These are phyloP conservation scores for Melopsittacus undulatus DNA, from an alignment of 2,797 vertebrate species.

Conservation along the genomic window DNA sequence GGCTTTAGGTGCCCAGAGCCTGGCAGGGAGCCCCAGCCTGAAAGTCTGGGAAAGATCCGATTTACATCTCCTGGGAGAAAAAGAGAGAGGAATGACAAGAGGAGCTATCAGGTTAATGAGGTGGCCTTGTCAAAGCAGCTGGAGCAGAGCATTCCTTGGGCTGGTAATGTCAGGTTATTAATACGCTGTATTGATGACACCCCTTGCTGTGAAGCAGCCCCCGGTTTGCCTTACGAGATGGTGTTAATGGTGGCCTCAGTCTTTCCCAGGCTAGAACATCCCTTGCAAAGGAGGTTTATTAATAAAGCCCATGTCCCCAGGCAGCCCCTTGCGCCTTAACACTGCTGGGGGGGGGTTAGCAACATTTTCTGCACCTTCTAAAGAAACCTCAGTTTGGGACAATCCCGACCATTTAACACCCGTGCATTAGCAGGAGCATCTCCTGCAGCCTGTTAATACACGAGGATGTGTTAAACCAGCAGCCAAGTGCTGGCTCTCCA, in stretches of 20 bases:
- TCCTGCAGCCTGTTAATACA: background rate
- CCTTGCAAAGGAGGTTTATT: background rate
- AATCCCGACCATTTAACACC: background rate
- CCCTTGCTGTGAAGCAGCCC: background rate
- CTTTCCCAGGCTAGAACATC: background rate
- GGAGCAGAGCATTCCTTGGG: background rate
- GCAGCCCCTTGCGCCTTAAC: background rate
- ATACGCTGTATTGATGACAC: background rate
- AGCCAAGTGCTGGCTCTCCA: background rate
- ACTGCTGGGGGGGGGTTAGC: background rate
- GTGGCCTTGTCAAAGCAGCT: background rate
- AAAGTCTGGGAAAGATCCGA: background rate
- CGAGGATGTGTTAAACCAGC: background rate
- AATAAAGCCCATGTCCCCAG: background rate
- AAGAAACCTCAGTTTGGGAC: background rate
- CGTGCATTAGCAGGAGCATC: accelerated
- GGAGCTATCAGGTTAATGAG: background rate
- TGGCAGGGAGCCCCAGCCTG: background rate
- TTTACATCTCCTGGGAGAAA: background rate
- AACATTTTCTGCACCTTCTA: background rate
- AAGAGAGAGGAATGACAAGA: background rate
- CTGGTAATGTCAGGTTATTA: background rate
- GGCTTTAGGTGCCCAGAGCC: background rate
- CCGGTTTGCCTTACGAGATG: background rate
- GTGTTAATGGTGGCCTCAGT: background rate